Conservation (phyloP, 2,888 invertebrate genomes). For the Patella depressa region DNA sequence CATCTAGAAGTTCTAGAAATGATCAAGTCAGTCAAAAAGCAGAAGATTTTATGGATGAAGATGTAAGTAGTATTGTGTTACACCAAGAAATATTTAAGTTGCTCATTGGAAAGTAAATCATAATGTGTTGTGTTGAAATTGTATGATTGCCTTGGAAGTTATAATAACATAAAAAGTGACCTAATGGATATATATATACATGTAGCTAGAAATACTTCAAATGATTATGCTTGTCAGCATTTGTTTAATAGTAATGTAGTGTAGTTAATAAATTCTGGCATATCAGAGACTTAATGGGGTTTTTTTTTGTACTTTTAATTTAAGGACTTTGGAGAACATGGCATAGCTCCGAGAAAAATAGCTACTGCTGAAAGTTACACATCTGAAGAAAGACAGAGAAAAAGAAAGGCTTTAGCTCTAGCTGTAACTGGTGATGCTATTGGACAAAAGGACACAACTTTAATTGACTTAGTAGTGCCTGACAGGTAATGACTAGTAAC, state of each 20-base stretch:
- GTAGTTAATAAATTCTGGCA: too few relatives aligned
- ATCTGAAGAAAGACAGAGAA: constrained; percentile 54
- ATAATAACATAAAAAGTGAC: too few relatives aligned
- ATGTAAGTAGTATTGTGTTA: constrained; percentile 73
- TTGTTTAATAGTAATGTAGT: too few relatives aligned
- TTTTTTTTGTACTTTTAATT: constrained; percentile 48
- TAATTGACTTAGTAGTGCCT: constrained; percentile 80
- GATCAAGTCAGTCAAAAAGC: constrained; percentile 77
- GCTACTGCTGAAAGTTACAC: constrained; percentile 84
- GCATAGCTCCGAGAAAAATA: constrained; percentile 91
- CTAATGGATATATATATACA: too few relatives aligned
- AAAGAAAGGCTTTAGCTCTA: constrained; percentile 22
- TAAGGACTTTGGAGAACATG: constrained; percentile 90
- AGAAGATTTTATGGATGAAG: constrained; percentile 98
- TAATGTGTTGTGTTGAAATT: constrained; percentile 7
- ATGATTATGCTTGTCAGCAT: too few relatives aligned
- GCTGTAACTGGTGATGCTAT: constrained; percentile 20
- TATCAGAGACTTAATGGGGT: too few relatives aligned
- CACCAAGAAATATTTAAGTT: not conserved
- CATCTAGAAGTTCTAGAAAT: constrained; percentile 83
- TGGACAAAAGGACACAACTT: constrained; percentile 75
- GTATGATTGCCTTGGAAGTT: not conserved
- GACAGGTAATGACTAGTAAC: constrained; percentile 72
- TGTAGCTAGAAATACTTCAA: too few relatives aligned
- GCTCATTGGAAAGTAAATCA: constrained; percentile 19